Base-by-base conservation (phyloP, 1,140 invertebrate species). In the Gonatopus flavifemur region DNA sequence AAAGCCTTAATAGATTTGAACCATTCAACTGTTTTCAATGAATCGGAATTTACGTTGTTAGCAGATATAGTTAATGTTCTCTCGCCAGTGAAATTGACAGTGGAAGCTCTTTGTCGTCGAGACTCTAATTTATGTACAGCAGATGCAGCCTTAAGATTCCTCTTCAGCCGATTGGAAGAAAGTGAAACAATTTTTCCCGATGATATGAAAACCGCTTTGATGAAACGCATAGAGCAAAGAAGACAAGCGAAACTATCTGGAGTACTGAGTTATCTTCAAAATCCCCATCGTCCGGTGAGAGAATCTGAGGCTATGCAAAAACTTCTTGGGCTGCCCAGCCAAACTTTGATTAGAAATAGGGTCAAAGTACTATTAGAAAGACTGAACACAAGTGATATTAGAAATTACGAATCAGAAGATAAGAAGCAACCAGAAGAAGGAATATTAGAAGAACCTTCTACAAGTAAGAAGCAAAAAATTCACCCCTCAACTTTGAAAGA, bases 1-100 rank as follows among this genome's bases (percentile, higher is more conserved):
- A 58, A 58, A 42, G 42, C 46, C 7, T 48, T 58, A 25, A 58
- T 58, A 28, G 56, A 58, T 50, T 24, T 55, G 15, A 32, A 54
- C 28, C 48, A 13, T 18, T 21, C 35, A 15, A 43, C 43, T n/a
- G 30, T 5, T 15, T 51, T 43, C 20, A 25, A 24, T 13, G 40
- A 38, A 16, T n/a, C n/a, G n/a, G n/a, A n/a, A n/a, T n/a, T n/a
- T n/a, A n/a, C n/a, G n/a, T n/a, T n/a, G n/a, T n/a, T n/a, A n/a
- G n/a, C n/a, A n/a, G n/a, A n/a, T n/a, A 33, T 33, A 8, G 15
- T 33, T 33, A 13, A 33, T 13, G 32, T 33, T 4, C 13, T 33
- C 4, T 9, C 32, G 4, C 32, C 32, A 33, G n/a, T 33, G 10
- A 33, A 7, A 33, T 13, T 33, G 15, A 9, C 7, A 9, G 32